Evolutionary conservation across 2,113 vertebrate genomes (phyloP).

Genomic region (Anguilla japonica): DNA sequence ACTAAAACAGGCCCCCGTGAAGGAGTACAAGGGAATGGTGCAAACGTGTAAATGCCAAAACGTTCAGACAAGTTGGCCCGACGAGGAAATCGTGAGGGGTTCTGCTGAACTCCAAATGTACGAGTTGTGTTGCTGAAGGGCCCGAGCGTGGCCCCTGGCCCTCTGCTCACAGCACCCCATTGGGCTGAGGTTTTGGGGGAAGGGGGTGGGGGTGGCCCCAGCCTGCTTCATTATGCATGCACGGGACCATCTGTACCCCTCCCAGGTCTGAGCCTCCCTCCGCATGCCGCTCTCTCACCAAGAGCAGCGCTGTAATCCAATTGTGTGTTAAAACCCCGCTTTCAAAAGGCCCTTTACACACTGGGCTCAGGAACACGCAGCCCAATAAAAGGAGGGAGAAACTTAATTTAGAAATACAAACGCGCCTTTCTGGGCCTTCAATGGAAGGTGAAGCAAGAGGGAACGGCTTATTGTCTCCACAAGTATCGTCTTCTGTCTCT

Average conservation of each 20-base stretch:
- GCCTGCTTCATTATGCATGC: conserved; percentile 59
- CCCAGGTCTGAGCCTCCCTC: conserved; percentile 45
- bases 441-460: conserved; percentile 55
- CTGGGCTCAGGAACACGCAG: conserved; percentile 52
- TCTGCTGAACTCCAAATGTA: background rate
- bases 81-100: no score
- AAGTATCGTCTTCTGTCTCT: conserved; percentile 51
- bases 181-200: background rate
- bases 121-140: conserved; percentile 4
- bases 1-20: no score
- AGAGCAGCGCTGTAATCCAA: conserved; percentile 61
- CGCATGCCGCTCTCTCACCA: conserved; percentile 52
- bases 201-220: conserved; percentile 14
- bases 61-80: no score
- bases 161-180: conserved; percentile 54
- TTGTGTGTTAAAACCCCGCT: conserved; percentile 58
- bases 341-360: conserved; percentile 59
- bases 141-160: conserved; percentile 28
- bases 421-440: conserved; percentile 50
- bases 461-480: conserved; percentile 52
- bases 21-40: no score
- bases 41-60: no score
- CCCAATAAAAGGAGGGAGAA: conserved; percentile 58
- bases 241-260: conserved; percentile 53
- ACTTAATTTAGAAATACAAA: conserved; percentile 64